A percentile compares a stretch with the other conserved stretches of the same genome.
These are phyloP conservation scores for Cataglyphis livida DNA, from an alignment of 2,888 invertebrate genomes.

Conservation along the genomic window DNA sequence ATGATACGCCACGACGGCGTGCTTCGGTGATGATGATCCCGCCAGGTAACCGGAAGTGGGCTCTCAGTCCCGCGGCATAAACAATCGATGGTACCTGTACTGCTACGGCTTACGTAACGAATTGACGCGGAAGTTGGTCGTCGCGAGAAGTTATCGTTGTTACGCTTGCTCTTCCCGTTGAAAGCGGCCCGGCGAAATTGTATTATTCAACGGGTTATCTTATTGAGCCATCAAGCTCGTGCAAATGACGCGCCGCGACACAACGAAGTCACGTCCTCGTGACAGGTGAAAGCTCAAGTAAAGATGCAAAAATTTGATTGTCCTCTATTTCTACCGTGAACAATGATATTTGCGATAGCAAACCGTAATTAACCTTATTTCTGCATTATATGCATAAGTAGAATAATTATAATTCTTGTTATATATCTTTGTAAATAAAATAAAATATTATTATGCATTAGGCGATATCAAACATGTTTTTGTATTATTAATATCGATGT, in stretches of 20 bases:
- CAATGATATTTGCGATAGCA: not conserved
- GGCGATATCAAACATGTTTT: not conserved
- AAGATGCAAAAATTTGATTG: conserved; percentile 43
- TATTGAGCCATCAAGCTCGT: conserved; percentile 50
- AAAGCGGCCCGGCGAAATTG: conserved; percentile 48
- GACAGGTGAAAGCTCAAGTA: conserved; percentile 44
- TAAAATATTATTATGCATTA: not conserved
- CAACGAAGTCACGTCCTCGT: conserved; percentile 47
- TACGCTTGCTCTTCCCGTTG: conserved; percentile 41
- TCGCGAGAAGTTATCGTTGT: conserved; percentile 46
- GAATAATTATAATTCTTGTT: not conserved
- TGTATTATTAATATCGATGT: conserved; percentile 7
- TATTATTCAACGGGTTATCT: conserved; percentile 53
- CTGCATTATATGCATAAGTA: not conserved
- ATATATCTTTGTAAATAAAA: not conserved
- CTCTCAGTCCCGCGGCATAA: conserved; percentile 38
- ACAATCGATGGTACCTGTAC: conserved; percentile 39
- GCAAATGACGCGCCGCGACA: conserved; percentile 51
- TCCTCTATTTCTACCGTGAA: conserved; percentile 22
- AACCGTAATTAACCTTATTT: conserved; percentile 9
- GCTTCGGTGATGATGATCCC: conserved; percentile 50
- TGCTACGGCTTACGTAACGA: conserved; percentile 50
- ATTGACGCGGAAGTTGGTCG: conserved; percentile 46
- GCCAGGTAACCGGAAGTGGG: conserved; percentile 55
- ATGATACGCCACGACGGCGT: conserved; percentile 66